Percentiles rank a stretch among this genome's conserved stretches.
Evolutionary conservation across 2,888 invertebrate species (phyloP).

Genomic region (Maniola hyperantus): DNA sequence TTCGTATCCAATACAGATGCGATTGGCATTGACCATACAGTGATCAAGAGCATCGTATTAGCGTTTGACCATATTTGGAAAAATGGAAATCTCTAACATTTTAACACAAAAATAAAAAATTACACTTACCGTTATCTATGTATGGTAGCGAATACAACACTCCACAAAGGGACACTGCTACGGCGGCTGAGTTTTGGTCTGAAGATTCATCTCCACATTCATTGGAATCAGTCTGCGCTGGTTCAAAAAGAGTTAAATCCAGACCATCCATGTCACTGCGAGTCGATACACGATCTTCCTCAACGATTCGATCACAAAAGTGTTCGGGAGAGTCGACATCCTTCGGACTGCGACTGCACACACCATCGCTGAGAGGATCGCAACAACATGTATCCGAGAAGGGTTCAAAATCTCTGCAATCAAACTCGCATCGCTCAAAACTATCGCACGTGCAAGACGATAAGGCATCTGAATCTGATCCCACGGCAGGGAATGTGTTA

Average conservation of each 20-base stretch:
- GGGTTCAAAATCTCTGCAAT: slow-evolving; percentile 82
- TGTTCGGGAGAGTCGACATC: slow-evolving; percentile 76
- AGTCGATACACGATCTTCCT: slow-evolving; percentile 72
- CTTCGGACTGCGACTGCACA: slow-evolving; percentile 77
- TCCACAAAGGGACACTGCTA: slow-evolving; percentile 65
- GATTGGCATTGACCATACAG: slow-evolving; percentile 58
- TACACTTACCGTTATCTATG: slow-evolving; percentile 64
- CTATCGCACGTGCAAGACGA: slow-evolving; percentile 82
- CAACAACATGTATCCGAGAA: slow-evolving; percentile 84
- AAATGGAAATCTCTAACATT: background rate
- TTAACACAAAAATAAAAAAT: background rate
- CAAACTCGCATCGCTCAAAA: slow-evolving; percentile 82
- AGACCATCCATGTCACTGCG: slow-evolving; percentile 86
- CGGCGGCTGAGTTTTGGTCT: slow-evolving; percentile 50
- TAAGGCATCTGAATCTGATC: slow-evolving; percentile 76
- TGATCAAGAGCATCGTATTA: slow-evolving; percentile 42
- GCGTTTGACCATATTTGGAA: slow-evolving; percentile 53
- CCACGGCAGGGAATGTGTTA: slow-evolving; percentile 68
- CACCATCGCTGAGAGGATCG: slow-evolving; percentile 76
- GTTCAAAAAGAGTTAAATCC: slow-evolving; percentile 86
- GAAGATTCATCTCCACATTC: slow-evolving; percentile 50
- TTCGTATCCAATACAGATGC: slow-evolving; percentile 75
- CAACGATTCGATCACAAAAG: slow-evolving; percentile 66
- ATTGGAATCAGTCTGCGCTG: slow-evolving; percentile 70
- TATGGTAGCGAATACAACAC: slow-evolving; percentile 68